A percentile compares a stretch with the other conserved stretches of the same genome.
These are phyloP conservation scores for Mustelus asterias DNA, from an alignment of 2,113 vertebrate species.

Conservation along the genomic window DNA sequence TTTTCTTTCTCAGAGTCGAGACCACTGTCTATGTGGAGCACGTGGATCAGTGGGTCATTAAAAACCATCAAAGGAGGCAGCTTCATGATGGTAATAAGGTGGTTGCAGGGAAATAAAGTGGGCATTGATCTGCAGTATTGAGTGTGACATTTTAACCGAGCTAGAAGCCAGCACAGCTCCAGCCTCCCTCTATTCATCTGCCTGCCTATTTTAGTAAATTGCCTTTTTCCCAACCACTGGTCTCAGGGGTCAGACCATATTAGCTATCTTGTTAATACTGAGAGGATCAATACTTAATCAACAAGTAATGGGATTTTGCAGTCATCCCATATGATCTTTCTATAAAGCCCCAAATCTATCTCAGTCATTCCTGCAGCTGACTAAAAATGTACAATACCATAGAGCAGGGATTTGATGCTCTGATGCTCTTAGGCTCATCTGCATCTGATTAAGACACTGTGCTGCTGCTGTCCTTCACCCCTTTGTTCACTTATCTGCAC, in stretches of 20 bases:
- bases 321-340: constrained; percentile 99
- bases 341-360: constrained; percentile 97
- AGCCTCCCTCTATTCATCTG: constrained; percentile 67
- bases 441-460: constrained; percentile 89
- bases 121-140: constrained; percentile 90
- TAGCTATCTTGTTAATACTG: constrained; percentile 99
- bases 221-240: constrained; percentile 79
- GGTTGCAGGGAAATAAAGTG: constrained; percentile 87
- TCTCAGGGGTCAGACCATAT: constrained; percentile 97
- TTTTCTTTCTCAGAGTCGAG: constrained; percentile 67
- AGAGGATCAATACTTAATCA: constrained; percentile 99
- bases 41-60: constrained; percentile 76
- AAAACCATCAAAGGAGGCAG: constrained; percentile 80
- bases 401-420: constrained; percentile 93
- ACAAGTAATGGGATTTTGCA: constrained; percentile 99
- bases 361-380: constrained; percentile 71
- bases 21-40: constrained; percentile 64
- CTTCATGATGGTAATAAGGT: constrained; percentile 81
- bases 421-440: constrained; percentile 92
- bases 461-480: constrained; percentile 93
- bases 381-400: constrained; percentile 72
- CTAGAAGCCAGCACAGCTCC: constrained; percentile 77
- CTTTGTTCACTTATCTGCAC: constrained; percentile 70
- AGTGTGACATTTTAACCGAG: constrained; percentile 97
- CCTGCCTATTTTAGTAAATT: constrained; percentile 75